Percentiles rank a stretch among this genome's conserved stretches.
These are phyloP conservation scores for Pollenia amentaria DNA, from an alignment of 2,888 invertebrate genomes.

Conservation along the genomic window DNA sequence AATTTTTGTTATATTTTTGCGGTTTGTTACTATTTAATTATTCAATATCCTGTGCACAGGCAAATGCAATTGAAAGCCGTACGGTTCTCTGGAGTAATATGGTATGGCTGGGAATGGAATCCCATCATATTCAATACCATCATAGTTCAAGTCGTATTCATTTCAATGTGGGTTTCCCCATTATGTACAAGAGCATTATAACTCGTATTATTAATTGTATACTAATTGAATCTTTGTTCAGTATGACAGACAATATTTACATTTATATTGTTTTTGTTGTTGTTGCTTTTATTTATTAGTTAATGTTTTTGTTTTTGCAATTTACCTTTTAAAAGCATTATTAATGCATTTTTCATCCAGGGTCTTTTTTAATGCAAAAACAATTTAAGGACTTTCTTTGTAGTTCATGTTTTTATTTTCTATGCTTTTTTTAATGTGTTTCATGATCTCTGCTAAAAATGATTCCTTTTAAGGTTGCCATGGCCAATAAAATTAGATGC, in stretches of 20 bases:
- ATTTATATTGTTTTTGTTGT: slow-evolving; percentile 21
- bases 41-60: slow-evolving; percentile 65
- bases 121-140: neutral
- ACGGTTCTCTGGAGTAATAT: neutral
- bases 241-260: slow-evolving; percentile 42
- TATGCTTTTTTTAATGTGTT: slow-evolving; percentile 5
- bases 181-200: slow-evolving; percentile 25
- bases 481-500: neutral
- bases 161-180: slow-evolving; percentile 48
- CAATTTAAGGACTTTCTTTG: slow-evolving; percentile 42
- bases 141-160: slow-evolving; percentile 20
- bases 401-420: slow-evolving; percentile 19
- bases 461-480: slow-evolving; percentile 18
- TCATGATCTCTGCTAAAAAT: neutral
- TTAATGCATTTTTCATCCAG: slow-evolving; percentile 59
- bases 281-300: slow-evolving; percentile 13
- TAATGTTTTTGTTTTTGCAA: slow-evolving; percentile 40
- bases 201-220: slow-evolving; percentile 53
- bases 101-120: neutral
- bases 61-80: slow-evolving; percentile 9
- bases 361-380: neutral
- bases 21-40: slow-evolving; percentile 68
- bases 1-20: slow-evolving; percentile 55
- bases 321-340: slow-evolving; percentile 55
- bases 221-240: slow-evolving; percentile 67